Evolutionary conservation across 2,797 vertebrate genomes (phyloP), one percentile per base, ranked within the genome.

Genomic region (Lepilemur ruficaudatus): DNA sequence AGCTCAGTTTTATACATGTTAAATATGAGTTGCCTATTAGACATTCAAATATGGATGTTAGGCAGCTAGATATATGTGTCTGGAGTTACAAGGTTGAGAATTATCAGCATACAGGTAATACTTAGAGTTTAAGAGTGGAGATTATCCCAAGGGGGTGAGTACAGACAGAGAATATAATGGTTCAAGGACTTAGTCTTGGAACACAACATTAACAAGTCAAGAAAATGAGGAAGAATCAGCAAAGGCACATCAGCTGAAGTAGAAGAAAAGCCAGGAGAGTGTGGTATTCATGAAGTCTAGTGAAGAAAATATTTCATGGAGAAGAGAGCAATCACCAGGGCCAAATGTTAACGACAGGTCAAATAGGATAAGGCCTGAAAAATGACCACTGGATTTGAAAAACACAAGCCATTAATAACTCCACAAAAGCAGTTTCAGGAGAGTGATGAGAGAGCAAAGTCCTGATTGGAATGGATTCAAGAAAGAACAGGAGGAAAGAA

Each of bases 131-230:
- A 69, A 93, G 32, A 84, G 38, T 85, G 2, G 14, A 73, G 41
- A 25, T 65, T 41, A 95, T 67, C 48, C 52, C 52, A 76, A 89
- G 9, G 9, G 13, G 87, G 14, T 59, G 32, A 91, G 63, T 83
- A 86, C 32, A 91, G 38, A 18, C 25, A 81, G 10, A 70, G 23
- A 90, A 85, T 28, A 95, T 23, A 87, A 75, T 85, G 35, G 30
- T 63, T 55, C 84, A 94, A 84, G 63, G 25, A 94, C 73, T 89
- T 28, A 95, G 50, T n/a, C 63, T n/a, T 65, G 22, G 57, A 83
- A n/a, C 23, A 43, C 55, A 94, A 55, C 18, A 88, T 46, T 63
- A 94, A 91, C 41, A 43, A 35, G 22, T 81, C 35, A 57, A 88
- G 30, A 59, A 93, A 97, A 94, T 20, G n/a, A 91, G 46, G 61